Base-by-base conservation (phyloP, 2,888 invertebrate species). In the Tachina grossa region DNA sequence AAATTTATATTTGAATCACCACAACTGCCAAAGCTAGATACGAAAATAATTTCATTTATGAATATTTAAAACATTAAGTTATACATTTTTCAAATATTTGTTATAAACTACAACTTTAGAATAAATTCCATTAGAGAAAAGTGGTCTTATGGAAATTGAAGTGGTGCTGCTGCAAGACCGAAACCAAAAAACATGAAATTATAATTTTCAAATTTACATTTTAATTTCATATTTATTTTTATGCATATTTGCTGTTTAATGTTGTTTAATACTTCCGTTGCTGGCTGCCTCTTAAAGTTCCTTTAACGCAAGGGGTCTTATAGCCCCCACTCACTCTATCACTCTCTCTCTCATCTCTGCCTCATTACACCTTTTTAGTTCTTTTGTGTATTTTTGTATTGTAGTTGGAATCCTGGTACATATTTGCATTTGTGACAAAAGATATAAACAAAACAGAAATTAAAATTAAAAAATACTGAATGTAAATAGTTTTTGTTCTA, bases 401-500 rank as follows among this genome's bases (percentile, higher is more conserved):
- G 14, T 55, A 31, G 31, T 31, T 31, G 10, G 39, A 19, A 39
- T 69, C 22, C 59, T 69, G 68, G 43, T 61, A 10, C 41, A 31
- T 31, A 31, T 68, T 22, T 69, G 39, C 61, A n/a, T 61, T 31
- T 39, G 22, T n/a, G 47, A 57, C 19, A 61, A 51, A 22, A 11
- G 65, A 71, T 4, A 19, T 10, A 31, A 53, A 75, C 5, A 4
- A 55, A 13, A 55, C 16, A 57, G 14, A 19, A 13, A 47, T 31
- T 31, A 31, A 31, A 31, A 31, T 31, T 31, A 31, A 31, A 31
- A 31, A 31, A 31, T 31, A 74, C 49, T 45, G 6, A 22, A 45
- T 53, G 45, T 16, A 71, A 71, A 63, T 53, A 61, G 45, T 79
- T 45, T 61, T 79, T 79, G 61, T 71, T 63, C 53, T 39, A 79